Percentiles rank a stretch among this genome's conserved stretches.
Conservation (phyloP, 1,140 invertebrate genomes). For the Drosophila aff. region DNA sequence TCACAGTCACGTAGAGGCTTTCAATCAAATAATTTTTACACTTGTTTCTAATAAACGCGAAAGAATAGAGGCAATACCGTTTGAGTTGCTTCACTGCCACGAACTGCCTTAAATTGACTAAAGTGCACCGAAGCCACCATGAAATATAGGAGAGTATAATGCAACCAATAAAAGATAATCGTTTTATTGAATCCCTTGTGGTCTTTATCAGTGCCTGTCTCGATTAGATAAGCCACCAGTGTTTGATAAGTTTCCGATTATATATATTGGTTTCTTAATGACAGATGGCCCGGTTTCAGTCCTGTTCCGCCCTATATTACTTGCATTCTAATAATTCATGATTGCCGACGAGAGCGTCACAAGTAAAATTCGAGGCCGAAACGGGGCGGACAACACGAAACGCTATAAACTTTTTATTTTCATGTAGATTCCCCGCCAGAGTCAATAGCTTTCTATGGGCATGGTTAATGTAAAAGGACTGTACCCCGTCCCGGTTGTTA, state of each 20-base stretch:
- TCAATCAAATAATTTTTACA: neutral
- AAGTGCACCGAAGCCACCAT: neutral
- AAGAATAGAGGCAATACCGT: neutral
- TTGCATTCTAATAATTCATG: constrained; percentile 11
- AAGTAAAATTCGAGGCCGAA: constrained; percentile 28
- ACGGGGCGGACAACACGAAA: constrained; percentile 26
- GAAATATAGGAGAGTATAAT: neutral
- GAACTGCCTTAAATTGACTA: constrained; percentile 34
- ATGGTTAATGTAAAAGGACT: constrained; percentile 55
- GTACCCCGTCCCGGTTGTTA: constrained; percentile 24
- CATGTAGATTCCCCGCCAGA: constrained; percentile 59
- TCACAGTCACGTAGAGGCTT: constrained; percentile 22
- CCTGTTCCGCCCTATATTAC: neutral
- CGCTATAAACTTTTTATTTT: constrained; percentile 69
- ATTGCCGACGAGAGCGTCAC: constrained; percentile 4
- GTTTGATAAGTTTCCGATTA: constrained; percentile 11
- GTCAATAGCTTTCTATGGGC: constrained; percentile 34
- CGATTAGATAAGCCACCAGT: constrained; percentile 11
- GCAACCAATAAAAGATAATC: neutral
- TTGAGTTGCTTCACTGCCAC: neutral
- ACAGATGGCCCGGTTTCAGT: constrained; percentile 8
- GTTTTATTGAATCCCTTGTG: neutral
- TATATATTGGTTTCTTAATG: constrained; percentile 13
- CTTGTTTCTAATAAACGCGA: neutral
- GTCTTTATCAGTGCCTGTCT: no score